A percentile compares a stretch with the other conserved stretches of the same genome.
Evolutionary conservation across 2,797 vertebrate genomes (phyloP).

Genomic region (Coluber constrictor): DNA sequence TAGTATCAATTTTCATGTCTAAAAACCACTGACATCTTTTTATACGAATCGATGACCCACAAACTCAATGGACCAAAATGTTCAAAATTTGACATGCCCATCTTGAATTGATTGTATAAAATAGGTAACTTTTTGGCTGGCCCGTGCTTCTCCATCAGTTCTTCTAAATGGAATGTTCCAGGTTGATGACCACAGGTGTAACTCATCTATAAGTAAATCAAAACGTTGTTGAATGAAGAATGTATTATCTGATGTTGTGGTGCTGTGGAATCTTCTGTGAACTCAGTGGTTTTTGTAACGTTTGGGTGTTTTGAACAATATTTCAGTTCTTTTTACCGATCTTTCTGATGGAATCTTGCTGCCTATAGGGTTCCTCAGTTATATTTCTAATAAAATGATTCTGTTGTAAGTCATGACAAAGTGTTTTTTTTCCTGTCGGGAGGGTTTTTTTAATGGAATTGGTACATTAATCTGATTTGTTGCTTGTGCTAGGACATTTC

Average conservation of each 20-base stretch:
- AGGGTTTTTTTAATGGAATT: background rate
- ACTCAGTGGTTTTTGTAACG: background rate
- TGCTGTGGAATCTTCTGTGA: background rate
- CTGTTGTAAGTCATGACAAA: conserved; percentile 12
- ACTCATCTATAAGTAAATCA: background rate
- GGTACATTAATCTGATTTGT: background rate
- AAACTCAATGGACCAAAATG: background rate
- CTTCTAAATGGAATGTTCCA: background rate
- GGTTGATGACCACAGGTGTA: background rate
- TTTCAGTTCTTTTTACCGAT: conserved; percentile 13
- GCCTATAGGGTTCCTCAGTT: conserved; percentile 21
- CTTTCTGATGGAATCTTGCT: background rate
- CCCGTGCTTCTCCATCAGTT: background rate
- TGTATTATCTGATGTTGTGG: background rate
- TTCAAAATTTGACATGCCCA: background rate
- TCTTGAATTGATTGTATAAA: background rate
- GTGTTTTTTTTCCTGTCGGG: background rate
- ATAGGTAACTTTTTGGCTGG: background rate
- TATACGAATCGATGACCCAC: background rate
- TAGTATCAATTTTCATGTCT: background rate
- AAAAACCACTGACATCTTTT: background rate
- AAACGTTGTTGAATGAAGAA: background rate
- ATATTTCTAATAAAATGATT: conserved; percentile 38
- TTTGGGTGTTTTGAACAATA: conserved; percentile 1
- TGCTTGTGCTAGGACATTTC: background rate